Evolutionary conservation across 2,888 invertebrate genomes (phyloP).

Genomic region (Metopia argyrocephala): DNA sequence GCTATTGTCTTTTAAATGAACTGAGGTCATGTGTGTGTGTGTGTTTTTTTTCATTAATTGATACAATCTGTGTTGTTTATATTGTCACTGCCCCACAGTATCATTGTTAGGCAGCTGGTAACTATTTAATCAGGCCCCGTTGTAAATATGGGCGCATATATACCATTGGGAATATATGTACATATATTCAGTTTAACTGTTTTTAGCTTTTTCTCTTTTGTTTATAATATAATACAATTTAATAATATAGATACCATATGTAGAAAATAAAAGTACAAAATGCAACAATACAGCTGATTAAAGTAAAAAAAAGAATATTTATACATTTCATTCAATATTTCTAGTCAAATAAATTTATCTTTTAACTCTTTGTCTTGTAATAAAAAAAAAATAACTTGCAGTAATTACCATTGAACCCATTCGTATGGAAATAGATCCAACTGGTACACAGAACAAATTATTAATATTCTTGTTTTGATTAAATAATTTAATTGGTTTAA

Average conservation of each 20-base stretch:
- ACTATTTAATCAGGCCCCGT: conserved; percentile 3
- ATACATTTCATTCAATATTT: too few species aligned
- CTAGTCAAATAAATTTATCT: not conserved
- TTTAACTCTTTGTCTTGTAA: too few species aligned
- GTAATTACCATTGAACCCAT: too few species aligned
- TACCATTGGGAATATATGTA: conserved; percentile 17
- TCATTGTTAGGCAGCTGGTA: not conserved
- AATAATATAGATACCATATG: too few species aligned
- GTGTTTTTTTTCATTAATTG: conserved; percentile 32
- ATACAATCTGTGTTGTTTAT: conserved; percentile 45
- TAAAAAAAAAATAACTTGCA: too few species aligned
- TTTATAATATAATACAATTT: not conserved
- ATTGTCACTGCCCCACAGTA: not conserved
- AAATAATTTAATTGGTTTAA: too few species aligned
- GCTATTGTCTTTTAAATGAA: conserved; percentile 55
- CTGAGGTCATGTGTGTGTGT: conserved; percentile 52
- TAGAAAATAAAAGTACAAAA: too few species aligned
- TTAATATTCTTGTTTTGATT: too few species aligned
- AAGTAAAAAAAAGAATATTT: conserved; percentile 5
- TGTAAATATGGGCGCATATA: conserved; percentile 15
- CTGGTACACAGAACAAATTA: too few species aligned
- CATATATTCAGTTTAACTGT: conserved; percentile 42
- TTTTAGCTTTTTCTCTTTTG: conserved; percentile 4
- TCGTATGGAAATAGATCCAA: too few species aligned
- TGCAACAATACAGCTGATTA: too few species aligned